A percentile compares a stretch with the other conserved stretches of the same genome.
phyloP scores from a whole-genome alignment of 2,113 vertebrate genomes.

The Antechinus stuartii region DNA sequence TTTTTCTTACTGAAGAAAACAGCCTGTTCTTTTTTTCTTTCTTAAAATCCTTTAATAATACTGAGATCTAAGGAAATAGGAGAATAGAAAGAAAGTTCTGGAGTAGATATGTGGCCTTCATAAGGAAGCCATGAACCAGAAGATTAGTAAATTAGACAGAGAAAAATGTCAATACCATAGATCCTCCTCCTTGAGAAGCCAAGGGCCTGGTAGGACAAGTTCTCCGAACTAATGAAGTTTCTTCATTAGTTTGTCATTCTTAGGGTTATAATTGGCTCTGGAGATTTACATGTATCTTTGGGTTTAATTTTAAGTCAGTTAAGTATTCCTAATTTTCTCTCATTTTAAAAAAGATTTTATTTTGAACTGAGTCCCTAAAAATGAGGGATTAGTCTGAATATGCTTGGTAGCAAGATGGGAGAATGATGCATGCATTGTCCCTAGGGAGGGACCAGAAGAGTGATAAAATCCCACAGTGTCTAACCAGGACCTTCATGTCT shows the following conservation, averaged over 20 bases:
- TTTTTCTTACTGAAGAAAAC: not conserved
- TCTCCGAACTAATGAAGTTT: too few relatives aligned
- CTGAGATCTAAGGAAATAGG: not conserved
- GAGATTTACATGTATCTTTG: not conserved
- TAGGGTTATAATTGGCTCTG: not conserved
- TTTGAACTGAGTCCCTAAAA: not conserved
- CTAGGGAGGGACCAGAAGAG: not conserved
- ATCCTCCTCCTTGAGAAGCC: not conserved
- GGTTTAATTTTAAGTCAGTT: not conserved
- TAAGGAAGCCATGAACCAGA: not conserved
- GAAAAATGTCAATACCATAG: not conserved
- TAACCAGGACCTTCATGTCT: not conserved
- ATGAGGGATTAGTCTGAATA: not conserved
- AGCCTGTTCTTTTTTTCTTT: not conserved
- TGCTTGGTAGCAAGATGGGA: not conserved
- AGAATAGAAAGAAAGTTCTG: not conserved
- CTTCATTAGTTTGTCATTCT: not conserved
- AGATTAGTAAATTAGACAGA: not conserved
- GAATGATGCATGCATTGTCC: not conserved
- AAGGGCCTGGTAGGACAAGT: not conserved
- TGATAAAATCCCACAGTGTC: not conserved
- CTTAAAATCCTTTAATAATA: not conserved
- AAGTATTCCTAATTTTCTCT: not conserved
- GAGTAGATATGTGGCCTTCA: not conserved
- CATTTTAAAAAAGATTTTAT: not conserved